Conservation (phyloP, 2,797 vertebrate genomes). For the Salmo trutta region DNA sequence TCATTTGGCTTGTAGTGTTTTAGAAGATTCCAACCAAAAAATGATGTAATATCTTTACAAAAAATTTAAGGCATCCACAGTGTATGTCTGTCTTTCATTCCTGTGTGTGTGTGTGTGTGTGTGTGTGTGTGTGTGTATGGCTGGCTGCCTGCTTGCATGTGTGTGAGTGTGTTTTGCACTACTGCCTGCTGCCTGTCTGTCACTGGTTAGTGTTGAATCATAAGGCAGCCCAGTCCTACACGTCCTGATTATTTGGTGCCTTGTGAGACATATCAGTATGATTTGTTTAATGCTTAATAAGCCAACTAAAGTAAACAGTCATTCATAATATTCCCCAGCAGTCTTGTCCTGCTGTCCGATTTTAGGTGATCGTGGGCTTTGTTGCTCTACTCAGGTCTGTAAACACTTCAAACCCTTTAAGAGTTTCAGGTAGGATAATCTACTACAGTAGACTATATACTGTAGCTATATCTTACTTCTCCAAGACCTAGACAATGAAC, state of each 20-base stretch:
- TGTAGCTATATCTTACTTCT: background rate
- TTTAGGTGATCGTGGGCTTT: constrained; percentile 58
- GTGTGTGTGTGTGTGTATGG: background rate
- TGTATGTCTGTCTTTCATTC: background rate
- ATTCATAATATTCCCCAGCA: constrained; percentile 46
- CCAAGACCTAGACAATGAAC: background rate
- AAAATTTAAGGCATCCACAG: background rate
- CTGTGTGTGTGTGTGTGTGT: background rate
- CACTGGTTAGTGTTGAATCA: constrained; percentile 47
- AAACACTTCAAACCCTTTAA: constrained; percentile 66
- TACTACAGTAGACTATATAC: background rate
- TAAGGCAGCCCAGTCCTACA: constrained; percentile 20
- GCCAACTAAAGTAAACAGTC: constrained; percentile 57
- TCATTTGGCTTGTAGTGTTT: background rate
- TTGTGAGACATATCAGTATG: constrained; percentile 59
- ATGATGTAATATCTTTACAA: no score
- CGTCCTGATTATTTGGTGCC: constrained; percentile 30
- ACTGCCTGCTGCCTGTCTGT: constrained; percentile 9
- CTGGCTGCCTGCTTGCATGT: background rate
- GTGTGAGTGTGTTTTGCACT: constrained; percentile 16
- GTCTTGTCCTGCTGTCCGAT: constrained; percentile 24
- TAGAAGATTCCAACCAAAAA: background rate
- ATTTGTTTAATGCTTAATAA: constrained; percentile 75
- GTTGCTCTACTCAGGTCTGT: constrained; percentile 52
- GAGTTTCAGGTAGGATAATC: constrained; percentile 20